Conservation (phyloP, 2,888 invertebrate genomes). For the Lissonota sp. region DNA sequence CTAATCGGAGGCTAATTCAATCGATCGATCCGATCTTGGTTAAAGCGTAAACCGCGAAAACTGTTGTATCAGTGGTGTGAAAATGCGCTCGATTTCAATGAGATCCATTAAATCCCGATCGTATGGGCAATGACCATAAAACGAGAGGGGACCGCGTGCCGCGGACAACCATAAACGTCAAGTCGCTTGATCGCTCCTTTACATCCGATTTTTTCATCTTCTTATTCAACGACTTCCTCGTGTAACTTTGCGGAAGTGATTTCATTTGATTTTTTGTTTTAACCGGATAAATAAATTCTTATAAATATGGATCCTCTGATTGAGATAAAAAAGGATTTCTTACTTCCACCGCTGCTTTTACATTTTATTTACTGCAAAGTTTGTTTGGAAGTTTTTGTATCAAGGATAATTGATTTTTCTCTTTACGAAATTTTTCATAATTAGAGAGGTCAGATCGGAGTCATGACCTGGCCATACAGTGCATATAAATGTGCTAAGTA, state of each 20-base stretch:
- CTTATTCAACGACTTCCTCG: slow-evolving; percentile 12
- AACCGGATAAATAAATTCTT: too few species aligned
- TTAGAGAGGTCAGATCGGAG: not conserved
- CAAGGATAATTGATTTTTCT: not conserved
- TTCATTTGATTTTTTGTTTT: not conserved
- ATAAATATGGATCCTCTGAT: too few species aligned
- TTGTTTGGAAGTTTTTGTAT: not conserved
- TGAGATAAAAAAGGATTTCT: too few species aligned
- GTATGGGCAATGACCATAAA: slow-evolving; percentile 44
- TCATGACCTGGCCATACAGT: slow-evolving; percentile 2
- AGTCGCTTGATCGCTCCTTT: slow-evolving; percentile 3
- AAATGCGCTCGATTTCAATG: slow-evolving; percentile 39
- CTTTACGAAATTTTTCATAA: not conserved
- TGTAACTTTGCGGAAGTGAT: slow-evolving; percentile 14
- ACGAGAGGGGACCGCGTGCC: slow-evolving; percentile 13
- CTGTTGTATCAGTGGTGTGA: slow-evolving; percentile 35
- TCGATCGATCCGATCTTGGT: slow-evolving; percentile 43
- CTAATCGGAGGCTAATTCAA: slow-evolving; percentile 55
- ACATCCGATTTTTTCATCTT: not conserved
- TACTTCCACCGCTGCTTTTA: too few species aligned
- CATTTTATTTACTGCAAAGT: not conserved
- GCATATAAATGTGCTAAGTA: slow-evolving; percentile 28
- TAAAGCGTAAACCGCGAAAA: slow-evolving; percentile 18
- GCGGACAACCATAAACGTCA: slow-evolving; percentile 26
- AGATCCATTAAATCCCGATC: not conserved